Conservation (phyloP, 2,888 invertebrate genomes). For the Tetragonula carbonaria region DNA sequence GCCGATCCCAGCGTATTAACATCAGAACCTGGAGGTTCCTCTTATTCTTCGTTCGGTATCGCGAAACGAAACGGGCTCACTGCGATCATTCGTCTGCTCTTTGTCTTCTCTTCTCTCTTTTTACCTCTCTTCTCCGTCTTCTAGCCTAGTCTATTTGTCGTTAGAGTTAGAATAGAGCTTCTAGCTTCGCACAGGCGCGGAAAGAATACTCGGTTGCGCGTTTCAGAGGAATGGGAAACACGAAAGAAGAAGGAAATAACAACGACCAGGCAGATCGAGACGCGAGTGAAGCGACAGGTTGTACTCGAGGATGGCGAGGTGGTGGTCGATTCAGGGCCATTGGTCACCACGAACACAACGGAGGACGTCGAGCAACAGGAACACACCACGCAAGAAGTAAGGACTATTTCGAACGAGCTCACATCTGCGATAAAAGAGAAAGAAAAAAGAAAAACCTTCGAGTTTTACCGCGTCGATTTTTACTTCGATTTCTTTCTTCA, state of each 20-base stretch:
- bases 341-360: slow-evolving; percentile 95
- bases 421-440: too few species aligned
- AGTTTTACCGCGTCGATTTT: too few species aligned
- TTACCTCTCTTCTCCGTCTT: background rate
- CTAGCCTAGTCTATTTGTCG: too few species aligned
- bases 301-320: slow-evolving; percentile 96
- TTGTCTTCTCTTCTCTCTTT: background rate
- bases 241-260: slow-evolving; percentile 95
- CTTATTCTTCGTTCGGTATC: slow-evolving; percentile 24
- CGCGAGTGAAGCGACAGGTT: slow-evolving; percentile 94
- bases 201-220: slow-evolving; percentile 50
- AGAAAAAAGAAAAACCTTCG: too few species aligned
- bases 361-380: slow-evolving; percentile 96
- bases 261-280: slow-evolving; percentile 95
- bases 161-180: slow-evolving; percentile 3
- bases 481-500: slow-evolving; percentile 56
- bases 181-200: too few species aligned
- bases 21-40: background rate
- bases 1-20: slow-evolving; percentile 4
- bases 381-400: slow-evolving; percentile 92
- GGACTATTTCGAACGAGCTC: slow-evolving; percentile 5
- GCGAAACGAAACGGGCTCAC: background rate
- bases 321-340: slow-evolving; percentile 94
- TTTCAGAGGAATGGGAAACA: slow-evolving; percentile 96
- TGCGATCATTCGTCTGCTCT: too few species aligned